Evolutionary conservation across 2,797 vertebrate species (phyloP), one percentile per base, ranked within the genome.

Genomic region (Carduelis carduelis): DNA sequence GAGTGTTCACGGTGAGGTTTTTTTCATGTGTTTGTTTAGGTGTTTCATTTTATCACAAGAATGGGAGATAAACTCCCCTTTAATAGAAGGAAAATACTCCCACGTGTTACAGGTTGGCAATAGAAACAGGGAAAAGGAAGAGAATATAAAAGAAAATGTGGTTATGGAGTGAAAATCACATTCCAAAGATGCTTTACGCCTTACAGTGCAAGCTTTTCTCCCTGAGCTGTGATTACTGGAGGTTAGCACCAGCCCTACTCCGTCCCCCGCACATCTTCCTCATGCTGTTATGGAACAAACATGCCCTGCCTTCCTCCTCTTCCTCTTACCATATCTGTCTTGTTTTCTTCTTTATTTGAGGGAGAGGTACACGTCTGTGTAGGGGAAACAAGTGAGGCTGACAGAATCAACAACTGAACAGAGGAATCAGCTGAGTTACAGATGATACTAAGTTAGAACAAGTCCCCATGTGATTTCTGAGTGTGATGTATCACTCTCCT

Each of bases 151-250:
- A 93, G 55, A 93, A 78, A 91, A 95, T 47, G 50, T 85, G 74
- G 34, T 92, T 96, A 89, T 91, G 50, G 32, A 81, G 63, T 87
- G 56, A 70, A 96, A 96, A 96, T 93, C 87, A 64, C 43, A 85
- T 93, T 95, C 71, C 49, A 82, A 46, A 82, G 61, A 86, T 49
- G 71, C 69, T 93, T 69, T 52, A 60, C 0, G 0, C 75, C 70
- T 94, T 52, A 46, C 85, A 85, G 52, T 71, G 72, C 63, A 88
- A 95, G 35, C 68, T 96, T 82, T 88, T 87, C 74, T 97, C 72
- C 65, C 85, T 77, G 55, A 91, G 63, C 78, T 70, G 83, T 85
- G 87, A 70, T 94, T 93, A 82, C 82, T 68, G 66, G 91, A 34
- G 81, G 74, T 89, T 90, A 82, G 59, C 59, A 78, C 66, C 39